A percentile compares a stretch with the other conserved stretches of the same genome.
Evolutionary conservation across 1,140 invertebrate genomes (phyloP).

Genomic region (Helicoverpa zea): DNA sequence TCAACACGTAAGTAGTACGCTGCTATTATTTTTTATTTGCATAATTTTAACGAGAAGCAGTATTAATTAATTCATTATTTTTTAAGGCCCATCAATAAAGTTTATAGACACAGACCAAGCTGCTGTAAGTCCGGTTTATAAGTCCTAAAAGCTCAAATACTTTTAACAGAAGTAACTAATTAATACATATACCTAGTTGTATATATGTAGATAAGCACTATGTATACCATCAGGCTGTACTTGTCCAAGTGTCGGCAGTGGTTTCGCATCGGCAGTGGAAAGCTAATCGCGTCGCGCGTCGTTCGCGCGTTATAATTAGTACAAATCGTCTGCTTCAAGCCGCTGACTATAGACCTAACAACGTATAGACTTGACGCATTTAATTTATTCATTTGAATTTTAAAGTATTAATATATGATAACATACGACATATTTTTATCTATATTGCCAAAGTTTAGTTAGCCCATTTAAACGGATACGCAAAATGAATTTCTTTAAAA

Average conservation of each 20-base stretch:
- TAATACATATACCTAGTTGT: background rate
- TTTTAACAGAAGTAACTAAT: background rate
- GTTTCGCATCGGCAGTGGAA: constrained; percentile 62
- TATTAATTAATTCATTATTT: background rate
- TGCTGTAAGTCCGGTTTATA: too few relatives aligned
- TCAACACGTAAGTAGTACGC: constrained; percentile 43
- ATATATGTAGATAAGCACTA: background rate
- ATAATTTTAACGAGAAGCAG: background rate
- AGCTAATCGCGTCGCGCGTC: constrained; percentile 79
- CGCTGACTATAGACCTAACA: constrained; percentile 62
- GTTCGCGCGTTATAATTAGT: constrained; percentile 85
- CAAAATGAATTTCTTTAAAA: too few relatives aligned
- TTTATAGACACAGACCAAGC: too few relatives aligned
- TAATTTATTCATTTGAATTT: background rate
- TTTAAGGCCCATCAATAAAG: too few relatives aligned
- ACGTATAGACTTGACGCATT: constrained; percentile 59
- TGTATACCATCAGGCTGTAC: constrained; percentile 21
- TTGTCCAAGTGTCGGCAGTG: constrained; percentile 23
- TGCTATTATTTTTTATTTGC: constrained; percentile 9
- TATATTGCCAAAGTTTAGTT: too few relatives aligned
- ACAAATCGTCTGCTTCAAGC: constrained; percentile 77
- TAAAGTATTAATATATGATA: background rate
- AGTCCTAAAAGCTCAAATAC: too few relatives aligned
- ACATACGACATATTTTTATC: too few relatives aligned
- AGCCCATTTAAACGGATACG: too few relatives aligned